Evolutionary conservation across 1,140 invertebrate species (phyloP), one percentile per base, ranked within the genome.

Genomic region (Tribolium castaneum): DNA sequence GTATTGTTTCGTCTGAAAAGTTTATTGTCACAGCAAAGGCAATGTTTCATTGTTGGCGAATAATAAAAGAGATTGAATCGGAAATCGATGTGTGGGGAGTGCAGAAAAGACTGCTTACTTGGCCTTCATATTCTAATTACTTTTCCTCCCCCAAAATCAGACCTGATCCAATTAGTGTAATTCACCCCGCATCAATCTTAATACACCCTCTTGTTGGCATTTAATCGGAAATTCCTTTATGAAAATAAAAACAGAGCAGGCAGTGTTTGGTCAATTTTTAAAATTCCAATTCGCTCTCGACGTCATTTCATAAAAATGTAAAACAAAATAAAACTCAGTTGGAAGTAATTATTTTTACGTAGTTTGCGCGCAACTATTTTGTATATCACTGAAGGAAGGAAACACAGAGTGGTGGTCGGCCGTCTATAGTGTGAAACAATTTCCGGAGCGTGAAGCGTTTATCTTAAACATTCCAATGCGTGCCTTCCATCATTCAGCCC

Each of bases 391-490:
- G 30, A 35, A 66, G 59, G 30, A 35, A 66, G 59, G 59, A 66
- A 66, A 66, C 59, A 66, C 59, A 39, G 30, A 12, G 59, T 35
- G 59, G 25, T 34, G 30, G 59, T 66, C 30, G 59, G 25, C n/a
- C 25, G 59, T 66, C 30, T 35, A 66, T 39, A 66, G 59, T 66
- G 59, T 66, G 59, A 66, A 66, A 66, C 59, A 66, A 66, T 66
- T 66, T 66, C 59, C 59, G 59, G 59, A 66, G 25, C 59, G 59
- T 66, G 59, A 66, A 66, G 30, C 59, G 59, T 66, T 66, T 66
- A 66, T 66, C 59, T 66, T 66, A 30, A 34, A 66, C 25, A 66
- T 66, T 66, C 59, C 59, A 66, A 66, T 66, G 59, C 59, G 59
- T 66, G n/a, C 59, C 59, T 66, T 66, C 59, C 59, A 66, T 66